Conservation (phyloP, 2,113 vertebrate species). For the Scatophagus argus region DNA sequence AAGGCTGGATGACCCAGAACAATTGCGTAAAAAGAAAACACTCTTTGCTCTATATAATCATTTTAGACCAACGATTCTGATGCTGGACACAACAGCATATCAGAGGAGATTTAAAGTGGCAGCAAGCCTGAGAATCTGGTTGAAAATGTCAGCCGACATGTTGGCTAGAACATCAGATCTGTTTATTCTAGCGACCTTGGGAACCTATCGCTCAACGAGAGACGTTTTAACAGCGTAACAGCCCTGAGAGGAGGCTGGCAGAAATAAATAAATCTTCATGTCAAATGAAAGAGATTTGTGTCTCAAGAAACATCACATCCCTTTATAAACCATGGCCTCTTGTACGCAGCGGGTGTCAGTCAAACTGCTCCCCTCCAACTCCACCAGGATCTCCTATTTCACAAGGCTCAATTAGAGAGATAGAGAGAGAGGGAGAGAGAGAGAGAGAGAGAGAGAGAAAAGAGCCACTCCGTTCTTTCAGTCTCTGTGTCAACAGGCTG, state of each 20-base stretch:
- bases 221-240: neutral
- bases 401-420: slow-evolving; percentile 53
- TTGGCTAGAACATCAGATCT: neutral
- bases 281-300: slow-evolving; percentile 41
- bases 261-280: neutral
- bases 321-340: slow-evolving; percentile 21
- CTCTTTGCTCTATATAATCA: slow-evolving; percentile 6
- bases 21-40: neutral
- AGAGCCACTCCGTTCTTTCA: slow-evolving; percentile 46
- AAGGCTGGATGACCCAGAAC: neutral
- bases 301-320: slow-evolving; percentile 14
- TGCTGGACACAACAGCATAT: neutral
- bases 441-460: too few species aligned
- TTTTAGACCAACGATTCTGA: neutral
- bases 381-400: slow-evolving; percentile 10
- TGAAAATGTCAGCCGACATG: neutral
- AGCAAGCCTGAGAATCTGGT: neutral
- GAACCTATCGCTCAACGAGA: slow-evolving; percentile 11
- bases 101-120: neutral
- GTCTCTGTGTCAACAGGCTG: slow-evolving; percentile 67
- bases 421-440: too few species aligned
- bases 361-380: slow-evolving; percentile 31
- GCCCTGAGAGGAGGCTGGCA: slow-evolving; percentile 10
- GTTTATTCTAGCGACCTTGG: neutral
- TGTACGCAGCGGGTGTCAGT: slow-evolving; percentile 46